A percentile compares a stretch with the other conserved stretches of the same genome.
These are phyloP conservation scores for Myrmecobius fasciatus DNA, from an alignment of 2,113 vertebrate species.

Conservation along the genomic window DNA sequence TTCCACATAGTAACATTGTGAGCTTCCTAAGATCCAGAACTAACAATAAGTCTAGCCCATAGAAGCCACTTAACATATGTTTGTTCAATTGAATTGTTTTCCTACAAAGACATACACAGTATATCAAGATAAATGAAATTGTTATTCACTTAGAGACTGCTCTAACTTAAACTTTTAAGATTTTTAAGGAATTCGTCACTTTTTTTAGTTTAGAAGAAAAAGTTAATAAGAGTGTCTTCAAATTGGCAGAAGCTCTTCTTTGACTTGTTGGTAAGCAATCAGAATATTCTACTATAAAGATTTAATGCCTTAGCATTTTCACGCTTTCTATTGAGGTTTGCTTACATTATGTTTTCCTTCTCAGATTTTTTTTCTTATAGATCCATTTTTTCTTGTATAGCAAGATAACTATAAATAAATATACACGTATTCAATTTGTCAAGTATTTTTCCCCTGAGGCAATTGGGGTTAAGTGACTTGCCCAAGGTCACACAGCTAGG, in stretches of 20 bases:
- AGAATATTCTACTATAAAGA: neutral
- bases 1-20: neutral
- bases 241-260: neutral
- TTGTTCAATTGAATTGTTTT: neutral
- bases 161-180: neutral
- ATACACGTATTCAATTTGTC: no score
- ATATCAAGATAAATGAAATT: neutral
- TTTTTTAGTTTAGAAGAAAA: neutral
- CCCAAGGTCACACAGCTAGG: no score
- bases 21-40: neutral
- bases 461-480: no score
- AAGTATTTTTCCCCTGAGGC: no score
- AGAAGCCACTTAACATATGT: neutral
- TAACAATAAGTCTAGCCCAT: neutral
- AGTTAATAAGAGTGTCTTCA: neutral
- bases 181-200: neutral
- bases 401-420: no score
- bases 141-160: neutral
- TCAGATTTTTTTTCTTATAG: no score
- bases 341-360: no score
- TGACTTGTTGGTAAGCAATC: neutral
- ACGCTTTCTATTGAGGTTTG: no score
- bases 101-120: neutral
- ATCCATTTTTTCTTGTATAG: no score
- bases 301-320: no score